Conservation (phyloP, 2,888 invertebrate genomes). For the Tiphia femorata region DNA sequence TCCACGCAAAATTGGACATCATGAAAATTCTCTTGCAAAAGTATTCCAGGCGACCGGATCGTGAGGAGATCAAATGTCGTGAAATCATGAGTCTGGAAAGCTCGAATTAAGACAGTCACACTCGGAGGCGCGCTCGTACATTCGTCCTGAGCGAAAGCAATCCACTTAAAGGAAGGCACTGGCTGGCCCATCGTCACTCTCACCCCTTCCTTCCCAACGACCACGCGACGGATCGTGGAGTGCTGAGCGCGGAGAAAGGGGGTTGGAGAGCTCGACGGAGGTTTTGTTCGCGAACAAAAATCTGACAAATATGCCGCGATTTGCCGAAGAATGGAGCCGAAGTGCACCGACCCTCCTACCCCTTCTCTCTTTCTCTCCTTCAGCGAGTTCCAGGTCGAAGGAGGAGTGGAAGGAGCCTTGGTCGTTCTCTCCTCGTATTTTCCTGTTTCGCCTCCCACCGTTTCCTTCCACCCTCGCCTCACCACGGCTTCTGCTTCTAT, state of each 20-base stretch:
- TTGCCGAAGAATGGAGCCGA: slow-evolving; percentile 63
- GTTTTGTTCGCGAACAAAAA: slow-evolving; percentile 67
- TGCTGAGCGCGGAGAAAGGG: too few relatives aligned
- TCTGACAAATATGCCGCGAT: slow-evolving; percentile 69
- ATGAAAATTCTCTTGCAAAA: too few relatives aligned
- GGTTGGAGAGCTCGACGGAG: slow-evolving; percentile 35
- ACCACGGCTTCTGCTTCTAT: slow-evolving; percentile 11
- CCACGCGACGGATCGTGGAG: too few relatives aligned
- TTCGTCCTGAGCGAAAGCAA: slow-evolving; percentile 56
- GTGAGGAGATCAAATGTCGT: neutral
- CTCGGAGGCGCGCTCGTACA: slow-evolving; percentile 2
- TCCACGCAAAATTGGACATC: too few relatives aligned
- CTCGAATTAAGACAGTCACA: slow-evolving; percentile 33
- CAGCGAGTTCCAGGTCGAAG: slow-evolving; percentile 20
- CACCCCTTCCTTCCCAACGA: slow-evolving; percentile 8
- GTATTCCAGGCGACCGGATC: too few relatives aligned
- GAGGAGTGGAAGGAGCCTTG: slow-evolving; percentile 19
- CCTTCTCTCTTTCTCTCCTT: slow-evolving; percentile 11
- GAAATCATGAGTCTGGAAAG: slow-evolving; percentile 11
- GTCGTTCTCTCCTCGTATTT: slow-evolving; percentile 8
- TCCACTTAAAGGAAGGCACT: slow-evolving; percentile 62
- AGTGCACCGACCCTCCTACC: slow-evolving; percentile 31
- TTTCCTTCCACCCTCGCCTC: slow-evolving; percentile 1
- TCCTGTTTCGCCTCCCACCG: slow-evolving; percentile 5
- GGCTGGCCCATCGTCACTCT: slow-evolving; percentile 11